phyloP scores from a whole-genome alignment of 2,113 vertebrate genomes.

The Megaceryle maxima region DNA sequence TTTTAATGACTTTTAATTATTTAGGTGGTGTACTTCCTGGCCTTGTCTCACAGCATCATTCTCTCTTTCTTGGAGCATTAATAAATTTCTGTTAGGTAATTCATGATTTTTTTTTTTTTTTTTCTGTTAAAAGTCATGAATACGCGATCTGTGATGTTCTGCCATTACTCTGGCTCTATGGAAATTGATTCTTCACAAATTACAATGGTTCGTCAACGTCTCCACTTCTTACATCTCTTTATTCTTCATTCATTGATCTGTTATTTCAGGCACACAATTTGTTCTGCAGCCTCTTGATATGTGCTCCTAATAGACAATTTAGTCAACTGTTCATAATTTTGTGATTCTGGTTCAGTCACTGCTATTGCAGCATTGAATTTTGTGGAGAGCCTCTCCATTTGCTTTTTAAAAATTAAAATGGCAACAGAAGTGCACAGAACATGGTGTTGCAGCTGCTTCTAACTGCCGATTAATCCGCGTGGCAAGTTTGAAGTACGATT shows the following conservation, averaged over 20 bases:
- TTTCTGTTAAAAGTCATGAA: background rate
- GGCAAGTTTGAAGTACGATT: slow-evolving; percentile 3
- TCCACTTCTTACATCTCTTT: slow-evolving; percentile 21
- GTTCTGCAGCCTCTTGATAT: slow-evolving; percentile 40
- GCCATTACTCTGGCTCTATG: background rate
- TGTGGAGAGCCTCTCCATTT: slow-evolving; percentile 51
- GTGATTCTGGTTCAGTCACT: slow-evolving; percentile 42
- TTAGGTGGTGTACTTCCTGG: background rate
- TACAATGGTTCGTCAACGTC: background rate
- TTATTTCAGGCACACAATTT: slow-evolving; percentile 35
- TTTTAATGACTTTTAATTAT: background rate
- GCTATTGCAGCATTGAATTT: slow-evolving; percentile 39
- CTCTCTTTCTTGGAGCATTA: background rate
- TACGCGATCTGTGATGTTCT: background rate
- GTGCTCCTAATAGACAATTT: slow-evolving; percentile 38
- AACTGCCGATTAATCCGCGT: background rate
- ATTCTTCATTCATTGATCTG: slow-evolving; percentile 15
- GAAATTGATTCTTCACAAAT: slow-evolving; percentile 28
- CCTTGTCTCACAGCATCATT: background rate
- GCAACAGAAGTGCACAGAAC: slow-evolving; percentile 41
- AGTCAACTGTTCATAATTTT: slow-evolving; percentile 48
- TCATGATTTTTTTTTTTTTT: background rate
- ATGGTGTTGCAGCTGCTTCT: slow-evolving; percentile 41
- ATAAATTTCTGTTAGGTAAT: background rate
- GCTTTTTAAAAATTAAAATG: slow-evolving; percentile 59